Conservation (phyloP, 2,113 vertebrate genomes). For the Peucedramus taeniatus region DNA sequence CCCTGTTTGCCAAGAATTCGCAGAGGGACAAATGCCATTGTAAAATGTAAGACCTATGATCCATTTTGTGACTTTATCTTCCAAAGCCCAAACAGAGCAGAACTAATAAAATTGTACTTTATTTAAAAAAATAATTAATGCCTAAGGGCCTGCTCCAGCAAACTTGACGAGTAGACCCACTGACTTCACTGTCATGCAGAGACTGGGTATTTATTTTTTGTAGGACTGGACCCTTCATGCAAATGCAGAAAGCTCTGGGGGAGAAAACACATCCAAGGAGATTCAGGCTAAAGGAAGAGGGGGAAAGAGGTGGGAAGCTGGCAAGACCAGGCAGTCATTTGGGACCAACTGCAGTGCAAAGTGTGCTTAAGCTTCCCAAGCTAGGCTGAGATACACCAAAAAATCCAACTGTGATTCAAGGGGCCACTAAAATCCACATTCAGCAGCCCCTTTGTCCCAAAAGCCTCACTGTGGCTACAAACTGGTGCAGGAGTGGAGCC, state of each 20-base stretch:
- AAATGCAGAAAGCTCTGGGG: slow-evolving; percentile 31
- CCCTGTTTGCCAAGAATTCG: background rate
- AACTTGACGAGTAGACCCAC: background rate
- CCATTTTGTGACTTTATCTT: background rate
- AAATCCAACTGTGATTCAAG: background rate
- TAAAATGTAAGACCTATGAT: background rate
- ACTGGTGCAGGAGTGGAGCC: slow-evolving; percentile 4
- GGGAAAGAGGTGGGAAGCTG: slow-evolving; percentile 11
- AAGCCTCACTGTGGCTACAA: background rate
- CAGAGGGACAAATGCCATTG: background rate
- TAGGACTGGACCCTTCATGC: background rate
- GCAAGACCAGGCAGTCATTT: background rate
- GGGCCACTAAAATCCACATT: background rate
- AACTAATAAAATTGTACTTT: slow-evolving; percentile 5
- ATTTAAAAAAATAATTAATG: background rate
- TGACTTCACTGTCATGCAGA: slow-evolving; percentile 4
- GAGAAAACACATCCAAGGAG: background rate
- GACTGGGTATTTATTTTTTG: background rate
- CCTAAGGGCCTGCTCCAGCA: background rate
- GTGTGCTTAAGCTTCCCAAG: background rate
- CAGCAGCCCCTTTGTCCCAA: background rate
- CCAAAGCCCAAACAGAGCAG: background rate
- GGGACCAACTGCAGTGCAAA: background rate
- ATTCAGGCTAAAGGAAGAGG: slow-evolving; percentile 2
- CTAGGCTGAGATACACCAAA: background rate